phyloP scores from a whole-genome alignment of 2,888 invertebrate species.

The Chymomyza caudatula region DNA sequence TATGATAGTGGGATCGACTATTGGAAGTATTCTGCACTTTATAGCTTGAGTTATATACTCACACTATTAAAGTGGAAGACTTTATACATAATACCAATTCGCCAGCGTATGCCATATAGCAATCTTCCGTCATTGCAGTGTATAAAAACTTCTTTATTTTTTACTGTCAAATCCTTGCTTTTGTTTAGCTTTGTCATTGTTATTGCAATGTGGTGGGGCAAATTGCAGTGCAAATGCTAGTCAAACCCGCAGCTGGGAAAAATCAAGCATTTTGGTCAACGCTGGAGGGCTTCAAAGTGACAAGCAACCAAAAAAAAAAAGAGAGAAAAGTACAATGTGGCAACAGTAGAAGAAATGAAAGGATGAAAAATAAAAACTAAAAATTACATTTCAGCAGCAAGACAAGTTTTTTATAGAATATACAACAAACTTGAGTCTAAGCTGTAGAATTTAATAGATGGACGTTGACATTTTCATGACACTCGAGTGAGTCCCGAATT shows the following conservation, averaged over 20 bases:
- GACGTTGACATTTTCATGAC: slow-evolving; percentile 64
- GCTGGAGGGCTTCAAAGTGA: background rate
- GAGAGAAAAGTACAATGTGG: no score
- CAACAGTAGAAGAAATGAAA: background rate
- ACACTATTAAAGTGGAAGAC: no score
- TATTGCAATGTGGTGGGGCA: background rate
- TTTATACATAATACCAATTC: no score
- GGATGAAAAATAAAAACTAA: background rate
- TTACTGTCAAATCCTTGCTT: background rate
- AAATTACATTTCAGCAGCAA: background rate
- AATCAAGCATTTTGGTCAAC: background rate
- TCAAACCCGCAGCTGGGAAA: background rate
- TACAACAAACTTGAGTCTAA: background rate
- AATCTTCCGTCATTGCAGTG: no score
- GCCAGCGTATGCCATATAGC: no score
- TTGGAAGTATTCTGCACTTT: no score
- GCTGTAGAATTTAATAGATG: slow-evolving; percentile 48
- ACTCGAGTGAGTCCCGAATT: slow-evolving; percentile 42
- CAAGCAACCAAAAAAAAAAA: background rate
- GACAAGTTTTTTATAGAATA: background rate
- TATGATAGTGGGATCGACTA: no score
- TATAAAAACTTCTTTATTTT: background rate
- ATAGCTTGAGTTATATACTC: no score
- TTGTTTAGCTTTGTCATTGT: background rate
- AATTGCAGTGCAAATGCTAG: background rate